phyloP scores from a whole-genome alignment of 2,888 invertebrate genomes.

The Punctoribates punctum region DNA sequence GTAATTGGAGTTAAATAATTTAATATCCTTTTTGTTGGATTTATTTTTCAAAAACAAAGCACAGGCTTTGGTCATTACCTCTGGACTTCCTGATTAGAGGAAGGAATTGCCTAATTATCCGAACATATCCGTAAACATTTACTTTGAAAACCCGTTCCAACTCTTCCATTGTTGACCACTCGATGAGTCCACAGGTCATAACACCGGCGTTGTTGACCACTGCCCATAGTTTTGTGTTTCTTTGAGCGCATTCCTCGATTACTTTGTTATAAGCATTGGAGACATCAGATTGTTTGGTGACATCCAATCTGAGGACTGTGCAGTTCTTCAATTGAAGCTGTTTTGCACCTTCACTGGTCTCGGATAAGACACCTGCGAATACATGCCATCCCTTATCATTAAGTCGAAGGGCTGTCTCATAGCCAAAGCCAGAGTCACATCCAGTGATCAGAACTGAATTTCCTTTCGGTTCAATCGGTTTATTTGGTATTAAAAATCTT shows the following conservation, averaged over 20 bases:
- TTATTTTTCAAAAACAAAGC: neutral
- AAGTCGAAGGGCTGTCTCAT: neutral
- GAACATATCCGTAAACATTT: constrained; percentile 26
- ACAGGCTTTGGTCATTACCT: neutral
- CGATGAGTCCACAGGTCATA: constrained; percentile 2
- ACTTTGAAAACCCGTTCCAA: constrained; percentile 11
- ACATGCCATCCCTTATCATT: constrained; percentile 23
- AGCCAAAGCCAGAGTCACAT: constrained; percentile 40
- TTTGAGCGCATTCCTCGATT: neutral
- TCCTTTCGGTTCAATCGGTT: neutral
- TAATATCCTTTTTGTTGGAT: no score
- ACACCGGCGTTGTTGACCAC: constrained; percentile 32
- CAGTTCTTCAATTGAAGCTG: neutral
- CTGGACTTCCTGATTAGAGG: constrained; percentile 19
- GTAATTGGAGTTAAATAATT: no score
- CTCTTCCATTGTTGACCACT: neutral
- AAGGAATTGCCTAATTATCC: neutral
- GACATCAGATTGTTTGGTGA: neutral
- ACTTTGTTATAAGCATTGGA: neutral
- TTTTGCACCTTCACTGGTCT: neutral
- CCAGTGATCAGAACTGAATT: constrained; percentile 17
- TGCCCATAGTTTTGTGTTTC: neutral
- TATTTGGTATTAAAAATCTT: neutral
- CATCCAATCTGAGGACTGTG: neutral
- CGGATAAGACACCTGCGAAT: constrained; percentile 17